Evolutionary conservation across 1,140 invertebrate genomes (phyloP), one percentile per base, ranked within the genome.

Genomic region (Halictus rubicundus): DNA sequence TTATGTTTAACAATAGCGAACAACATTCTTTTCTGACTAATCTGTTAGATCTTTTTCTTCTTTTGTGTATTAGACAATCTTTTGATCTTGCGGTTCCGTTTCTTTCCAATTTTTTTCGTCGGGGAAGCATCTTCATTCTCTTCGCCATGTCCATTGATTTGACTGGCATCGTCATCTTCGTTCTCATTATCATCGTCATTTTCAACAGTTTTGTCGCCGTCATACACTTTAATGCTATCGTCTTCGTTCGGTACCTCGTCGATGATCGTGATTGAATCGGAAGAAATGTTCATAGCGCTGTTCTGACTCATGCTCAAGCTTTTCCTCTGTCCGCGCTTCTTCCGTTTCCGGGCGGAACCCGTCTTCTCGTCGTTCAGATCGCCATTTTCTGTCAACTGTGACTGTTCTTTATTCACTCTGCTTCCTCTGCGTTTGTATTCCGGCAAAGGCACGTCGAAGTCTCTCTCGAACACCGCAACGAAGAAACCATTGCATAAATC

Each of bases 401-500:
- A 2, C 52, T 49, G 27, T 23, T 68, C 5, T 0, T 49, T 32
- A 19, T 21, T 32, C 1, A 10, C 3, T 10, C 32, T 0, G 3
- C 46, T 54, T 12, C 60, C 61, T 59, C 68, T 76, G 0, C 25
- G 42, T 39, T 61, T 82, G 16, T 75, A 88, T 1, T 76, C 52
- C 0, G 88, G 89, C 16, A 92, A 65, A 9, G 85, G 82, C 8
- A 90, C 86, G 8, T 91, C 80, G 14, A 85, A 84, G 69, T 92
- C 93, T 89, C 94, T 94, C 89, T 97, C 96, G 90, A 99, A 97
- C 64, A 98, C 94, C 12, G 98, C 97, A 25, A 99, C 94, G 93
- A 99, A 99, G 92, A 99, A 99, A 39, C 98, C 98, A 93, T 97
- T 98, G 0, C 97, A 98, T 5, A 95, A 92, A 93, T 98, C 97